A percentile compares a stretch with the other conserved stretches of the same genome.
These are phyloP conservation scores for Echeneis naucrates DNA, from an alignment of 2,797 vertebrate species.

Conservation along the genomic window DNA sequence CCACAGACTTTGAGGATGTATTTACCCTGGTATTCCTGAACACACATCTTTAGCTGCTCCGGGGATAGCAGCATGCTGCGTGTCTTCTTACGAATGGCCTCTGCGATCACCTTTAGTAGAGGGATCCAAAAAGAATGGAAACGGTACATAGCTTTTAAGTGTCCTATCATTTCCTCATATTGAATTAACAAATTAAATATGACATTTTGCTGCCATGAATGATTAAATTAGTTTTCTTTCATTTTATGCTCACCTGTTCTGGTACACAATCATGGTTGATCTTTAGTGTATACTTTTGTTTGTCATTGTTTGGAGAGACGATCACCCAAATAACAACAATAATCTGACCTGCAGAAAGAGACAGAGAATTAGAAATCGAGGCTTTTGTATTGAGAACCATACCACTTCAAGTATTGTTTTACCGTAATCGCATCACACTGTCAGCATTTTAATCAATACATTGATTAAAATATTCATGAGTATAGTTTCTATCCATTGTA, in stretches of 20 bases:
- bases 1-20: conserved; percentile 99
- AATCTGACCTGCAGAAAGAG: conserved; percentile 90
- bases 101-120: conserved; percentile 89
- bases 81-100: conserved; percentile 98
- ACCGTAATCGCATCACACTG: conserved; percentile 17
- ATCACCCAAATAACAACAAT: conserved; percentile 99
- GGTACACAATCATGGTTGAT: conserved; percentile 98
- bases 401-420: conserved; percentile 19
- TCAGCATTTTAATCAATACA: conserved; percentile 36
- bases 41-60: conserved; percentile 98
- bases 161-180: neutral
- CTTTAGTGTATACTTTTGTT: conserved; percentile 97
- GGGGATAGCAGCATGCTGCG: conserved; percentile 95
- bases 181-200: neutral
- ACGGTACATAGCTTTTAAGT: neutral
- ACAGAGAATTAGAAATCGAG: conserved; percentile 39
- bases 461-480: conserved; percentile 18
- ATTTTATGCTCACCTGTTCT: conserved; percentile 84
- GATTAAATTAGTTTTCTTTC: neutral
- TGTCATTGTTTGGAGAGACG: conserved; percentile 97
- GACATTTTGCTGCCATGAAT: neutral
- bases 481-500: neutral
- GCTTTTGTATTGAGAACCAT: conserved; percentile 1
- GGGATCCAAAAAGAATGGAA: neutral
- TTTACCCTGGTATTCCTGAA: conserved; percentile 98